phyloP scores from a whole-genome alignment of 1,140 invertebrate genomes.

The Drosophila nikananu region DNA sequence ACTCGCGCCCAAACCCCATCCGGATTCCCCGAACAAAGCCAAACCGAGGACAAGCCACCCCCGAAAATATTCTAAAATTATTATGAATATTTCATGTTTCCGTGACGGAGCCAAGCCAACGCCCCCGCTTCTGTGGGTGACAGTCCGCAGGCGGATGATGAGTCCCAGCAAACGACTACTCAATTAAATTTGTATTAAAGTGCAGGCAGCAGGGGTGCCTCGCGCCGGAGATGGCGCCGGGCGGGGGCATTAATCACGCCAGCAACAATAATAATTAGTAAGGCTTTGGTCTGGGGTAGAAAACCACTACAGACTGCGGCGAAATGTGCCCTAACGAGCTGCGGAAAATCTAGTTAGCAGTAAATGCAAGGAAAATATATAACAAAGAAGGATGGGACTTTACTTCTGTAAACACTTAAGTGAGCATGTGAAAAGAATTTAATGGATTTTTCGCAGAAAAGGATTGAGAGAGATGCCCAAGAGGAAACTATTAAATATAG shows the following conservation, averaged over 20 bases:
- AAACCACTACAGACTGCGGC: neutral
- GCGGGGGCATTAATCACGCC: constrained; percentile 42
- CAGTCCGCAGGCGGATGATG: constrained; percentile 60
- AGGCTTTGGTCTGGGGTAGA: neutral
- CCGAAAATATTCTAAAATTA: constrained; percentile 69
- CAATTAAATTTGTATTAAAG: constrained; percentile 78
- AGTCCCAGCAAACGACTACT: constrained; percentile 65
- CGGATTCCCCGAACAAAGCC: neutral
- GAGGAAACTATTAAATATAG: neutral
- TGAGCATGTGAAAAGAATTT: neutral
- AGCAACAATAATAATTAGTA: constrained; percentile 49
- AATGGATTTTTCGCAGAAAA: neutral
- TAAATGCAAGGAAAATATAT: neutral
- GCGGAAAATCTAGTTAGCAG: constrained; percentile 12
- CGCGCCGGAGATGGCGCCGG: constrained; percentile 3
- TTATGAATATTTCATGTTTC: constrained; percentile 74
- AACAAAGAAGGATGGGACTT: neutral
- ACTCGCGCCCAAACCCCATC: constrained; percentile 36
- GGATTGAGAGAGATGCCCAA: neutral
- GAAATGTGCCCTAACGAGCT: constrained; percentile 11
- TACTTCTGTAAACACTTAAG: neutral
- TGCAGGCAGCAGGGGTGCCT: constrained; percentile 10
- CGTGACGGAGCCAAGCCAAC: constrained; percentile 39
- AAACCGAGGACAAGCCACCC: constrained; percentile 26
- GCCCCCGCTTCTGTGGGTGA: constrained; percentile 49